Percentiles rank a stretch among this genome's conserved stretches.
These are phyloP conservation scores for Folsomia manolachei DNA, from an alignment of 2,888 invertebrate species.

Conservation along the genomic window DNA sequence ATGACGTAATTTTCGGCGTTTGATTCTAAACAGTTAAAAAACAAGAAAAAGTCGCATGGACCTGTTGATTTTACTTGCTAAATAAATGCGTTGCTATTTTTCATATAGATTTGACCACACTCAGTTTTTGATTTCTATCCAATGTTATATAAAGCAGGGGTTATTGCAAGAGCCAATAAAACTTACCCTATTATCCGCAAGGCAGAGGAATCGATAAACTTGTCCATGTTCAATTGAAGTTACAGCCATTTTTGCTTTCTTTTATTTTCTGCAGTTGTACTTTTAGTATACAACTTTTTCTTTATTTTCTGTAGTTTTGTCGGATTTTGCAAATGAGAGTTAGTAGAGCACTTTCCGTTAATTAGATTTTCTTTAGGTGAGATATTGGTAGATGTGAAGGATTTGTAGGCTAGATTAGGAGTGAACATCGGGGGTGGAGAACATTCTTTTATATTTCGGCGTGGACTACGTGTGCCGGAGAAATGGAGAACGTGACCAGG, in stretches of 20 bases:
- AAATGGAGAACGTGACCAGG: background rate
- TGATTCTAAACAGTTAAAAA: no score
- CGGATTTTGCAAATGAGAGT: no score
- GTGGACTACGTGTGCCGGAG: background rate
- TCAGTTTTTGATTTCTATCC: no score
- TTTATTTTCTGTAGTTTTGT: background rate
- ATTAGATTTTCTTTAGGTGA: background rate
- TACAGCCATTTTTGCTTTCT: background rate
- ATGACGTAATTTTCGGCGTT: no score
- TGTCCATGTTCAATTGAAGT: background rate
- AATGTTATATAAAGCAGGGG: no score
- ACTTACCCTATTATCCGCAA: background rate
- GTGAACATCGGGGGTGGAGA: background rate
- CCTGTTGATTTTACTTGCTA: no score
- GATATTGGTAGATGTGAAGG: background rate
- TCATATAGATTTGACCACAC: no score
- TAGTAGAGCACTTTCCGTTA: background rate
- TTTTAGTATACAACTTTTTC: no score
- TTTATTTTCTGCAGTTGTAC: background rate
- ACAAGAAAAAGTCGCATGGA: no score
- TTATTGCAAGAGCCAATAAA: no score
- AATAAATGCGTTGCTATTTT: no score
- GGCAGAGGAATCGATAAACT: background rate
- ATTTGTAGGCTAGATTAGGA: background rate
- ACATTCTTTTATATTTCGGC: no score